phyloP scores from a whole-genome alignment of 2,113 vertebrate genomes.

The Narcine bancroftii region DNA sequence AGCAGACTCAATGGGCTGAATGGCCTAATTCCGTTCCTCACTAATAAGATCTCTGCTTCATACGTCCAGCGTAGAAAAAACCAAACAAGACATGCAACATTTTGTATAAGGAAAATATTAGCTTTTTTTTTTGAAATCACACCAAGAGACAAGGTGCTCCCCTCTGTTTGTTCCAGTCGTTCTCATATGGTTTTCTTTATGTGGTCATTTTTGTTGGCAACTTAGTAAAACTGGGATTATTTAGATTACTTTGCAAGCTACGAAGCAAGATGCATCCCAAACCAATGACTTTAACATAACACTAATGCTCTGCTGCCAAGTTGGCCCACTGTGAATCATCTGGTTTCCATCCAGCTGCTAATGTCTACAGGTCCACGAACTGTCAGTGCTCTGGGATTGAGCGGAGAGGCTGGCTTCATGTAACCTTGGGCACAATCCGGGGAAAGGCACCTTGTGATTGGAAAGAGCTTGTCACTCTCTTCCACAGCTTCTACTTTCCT shows the following conservation, averaged over 20 bases:
- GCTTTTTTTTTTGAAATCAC: background rate
- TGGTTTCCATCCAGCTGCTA: background rate
- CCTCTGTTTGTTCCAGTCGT: background rate
- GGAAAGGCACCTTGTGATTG: background rate
- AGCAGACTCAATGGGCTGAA: too few species aligned
- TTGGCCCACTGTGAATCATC: background rate
- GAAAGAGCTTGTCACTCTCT: background rate
- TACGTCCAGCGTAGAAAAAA: background rate
- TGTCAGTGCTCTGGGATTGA: conserved; percentile 1
- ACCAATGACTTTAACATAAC: background rate
- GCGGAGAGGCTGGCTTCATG: background rate
- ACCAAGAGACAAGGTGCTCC: background rate
- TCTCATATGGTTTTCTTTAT: conserved; percentile 29
- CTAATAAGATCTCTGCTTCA: too few species aligned
- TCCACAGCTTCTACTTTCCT: background rate
- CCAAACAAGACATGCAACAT: background rate
- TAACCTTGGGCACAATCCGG: background rate
- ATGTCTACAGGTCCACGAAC: background rate
- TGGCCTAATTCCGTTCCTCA: too few species aligned
- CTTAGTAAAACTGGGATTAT: background rate
- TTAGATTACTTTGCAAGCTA: background rate
- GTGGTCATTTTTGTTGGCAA: conserved; percentile 26
- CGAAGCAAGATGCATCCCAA: background rate
- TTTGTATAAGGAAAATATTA: conserved; percentile 3
- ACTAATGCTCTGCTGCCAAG: background rate